Evolutionary conservation across 1,140 invertebrate species (phyloP), one percentile per base, ranked within the genome.

Genomic region (Sycobia sp.): DNA sequence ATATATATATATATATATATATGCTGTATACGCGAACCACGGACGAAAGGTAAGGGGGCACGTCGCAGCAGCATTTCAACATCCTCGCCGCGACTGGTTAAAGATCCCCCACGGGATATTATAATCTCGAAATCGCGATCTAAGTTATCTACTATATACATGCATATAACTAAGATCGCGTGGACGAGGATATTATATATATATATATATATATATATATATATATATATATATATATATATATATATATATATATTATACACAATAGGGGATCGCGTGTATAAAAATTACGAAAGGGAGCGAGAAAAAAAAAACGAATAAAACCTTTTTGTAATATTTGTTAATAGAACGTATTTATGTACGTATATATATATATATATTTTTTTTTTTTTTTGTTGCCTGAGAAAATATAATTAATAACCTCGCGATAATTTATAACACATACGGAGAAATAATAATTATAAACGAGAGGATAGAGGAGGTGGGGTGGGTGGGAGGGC

Each of bases 341-440:
- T 71, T 73, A 69, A 73, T 70, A 73, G 69, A 71, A 69, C 67
- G 71, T 72, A n/a, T n/a, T n/a, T n/a, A n/a, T n/a, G n/a, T n/a
- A n/a, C n/a, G n/a, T n/a, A n/a, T n/a, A n/a, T n/a, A 73, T 73
- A 72, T 75, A 71, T 73, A 66, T 72, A 73, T 63, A 69, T 71
- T 73, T 73, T 75, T n/a, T n/a, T n/a, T n/a, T 75, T 69, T 23
- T 60, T 71, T 73, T 66, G 59, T 70, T 71, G 67, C 67, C 69
- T 70, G 47, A 60, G n/a, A 41, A 57, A 50, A 58, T n/a, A n/a
- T 47, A 16, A 23, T 49, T 47, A 64, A 59, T 66, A 69, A 60
- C 64, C 62, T 67, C 68, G 71, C 57, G 50, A 60, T 27, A 49
- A 49, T 39, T 59, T 49, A 49, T 49, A 47, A n/a, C 8, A 39